Evolutionary conservation across 2,888 invertebrate genomes (phyloP), one percentile per base, ranked within the genome.

Genomic region (Hemicrepidius hirtus): DNA sequence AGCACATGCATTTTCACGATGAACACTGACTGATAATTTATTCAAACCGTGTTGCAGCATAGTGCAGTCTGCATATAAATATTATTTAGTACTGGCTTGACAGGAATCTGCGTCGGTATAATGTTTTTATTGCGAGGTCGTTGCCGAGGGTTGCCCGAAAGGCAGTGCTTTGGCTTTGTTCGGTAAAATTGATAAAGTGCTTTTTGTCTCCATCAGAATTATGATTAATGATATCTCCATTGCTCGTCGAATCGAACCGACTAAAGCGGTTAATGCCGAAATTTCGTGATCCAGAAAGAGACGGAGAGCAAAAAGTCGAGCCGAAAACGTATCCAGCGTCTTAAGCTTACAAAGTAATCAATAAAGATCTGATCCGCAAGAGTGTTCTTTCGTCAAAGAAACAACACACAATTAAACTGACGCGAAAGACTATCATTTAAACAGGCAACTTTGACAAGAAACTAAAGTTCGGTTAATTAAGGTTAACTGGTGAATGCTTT

Each of bases 161-260:
- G 67, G 53, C 59, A 65, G 73, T 74, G 68, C 72, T 46, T 44
- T 65, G 65, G 72, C 80, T 80, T 74, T 78, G 76, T 77, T 78
- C 76, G 72, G 74, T 76, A 80, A 82, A 82, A 81, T 80, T 82
- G 82, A 82, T 82, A 79, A 82, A 82, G 81, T 79, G 78, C 79
- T 81, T 82, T 82, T 82, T 81, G 82, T 82, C 82, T 82, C 76
- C 80, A 72, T 71, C 76, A 75, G 75, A 74, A 77, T 78, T 75
- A 78, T 78, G 76, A 78, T 76, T 73, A 75, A 77, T 76, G 76
- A 72, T 68, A 59, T 62, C 59, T 53, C 63, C 64, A 60, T 65
- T 53, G 65, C 66, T 20, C 21, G 66, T 40, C 41, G 49, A 32
- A 37, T 59, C 44, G 68, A 65, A 65, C 13, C 13, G 55, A 53